phyloP scores from a whole-genome alignment of 1,140 invertebrate species.

The Heterodera carotae region DNA sequence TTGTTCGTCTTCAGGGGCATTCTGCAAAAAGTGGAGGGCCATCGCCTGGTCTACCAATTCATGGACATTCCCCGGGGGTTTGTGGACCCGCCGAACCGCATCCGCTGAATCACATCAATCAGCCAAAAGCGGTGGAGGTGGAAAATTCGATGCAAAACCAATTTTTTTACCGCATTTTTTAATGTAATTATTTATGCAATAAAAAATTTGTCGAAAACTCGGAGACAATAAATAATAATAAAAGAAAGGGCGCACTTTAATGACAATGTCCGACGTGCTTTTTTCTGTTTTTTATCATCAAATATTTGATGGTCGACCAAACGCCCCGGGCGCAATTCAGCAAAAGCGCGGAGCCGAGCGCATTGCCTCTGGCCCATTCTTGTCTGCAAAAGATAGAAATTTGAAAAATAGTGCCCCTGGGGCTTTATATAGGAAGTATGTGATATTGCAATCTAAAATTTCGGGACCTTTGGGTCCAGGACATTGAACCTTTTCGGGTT shows the following conservation, averaged over 20 bases:
- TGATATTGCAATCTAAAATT: no score
- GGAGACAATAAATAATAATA: not conserved
- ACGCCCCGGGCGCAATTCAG: slow-evolving; percentile 29
- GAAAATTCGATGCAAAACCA: no score
- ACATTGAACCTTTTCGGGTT: no score
- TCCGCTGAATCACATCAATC: not conserved
- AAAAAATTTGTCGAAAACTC: not conserved
- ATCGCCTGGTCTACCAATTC: slow-evolving; percentile 97
- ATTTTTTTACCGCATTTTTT: no score
- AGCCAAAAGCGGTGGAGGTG: no score
- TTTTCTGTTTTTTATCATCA: slow-evolving; percentile 25
- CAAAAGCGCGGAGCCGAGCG: slow-evolving; percentile 19
- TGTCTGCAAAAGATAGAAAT: slow-evolving; percentile 10
- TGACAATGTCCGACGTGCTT: not conserved
- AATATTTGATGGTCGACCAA: slow-evolving; percentile 34
- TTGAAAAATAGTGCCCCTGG: no score
- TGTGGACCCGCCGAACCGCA: slow-evolving; percentile 28
- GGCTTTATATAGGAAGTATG: no score
- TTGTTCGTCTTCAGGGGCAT: slow-evolving; percentile 75
- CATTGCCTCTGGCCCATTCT: slow-evolving; percentile 13
- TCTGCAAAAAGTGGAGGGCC: slow-evolving; percentile 96
- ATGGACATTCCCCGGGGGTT: slow-evolving; percentile 93
- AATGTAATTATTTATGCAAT: no score
- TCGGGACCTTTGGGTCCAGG: no score
- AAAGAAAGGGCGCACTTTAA: slow-evolving; percentile 4